Evolutionary conservation across 2,888 invertebrate species (phyloP), one percentile per base, ranked within the genome.

Genomic region (Aporophyla nigra): DNA sequence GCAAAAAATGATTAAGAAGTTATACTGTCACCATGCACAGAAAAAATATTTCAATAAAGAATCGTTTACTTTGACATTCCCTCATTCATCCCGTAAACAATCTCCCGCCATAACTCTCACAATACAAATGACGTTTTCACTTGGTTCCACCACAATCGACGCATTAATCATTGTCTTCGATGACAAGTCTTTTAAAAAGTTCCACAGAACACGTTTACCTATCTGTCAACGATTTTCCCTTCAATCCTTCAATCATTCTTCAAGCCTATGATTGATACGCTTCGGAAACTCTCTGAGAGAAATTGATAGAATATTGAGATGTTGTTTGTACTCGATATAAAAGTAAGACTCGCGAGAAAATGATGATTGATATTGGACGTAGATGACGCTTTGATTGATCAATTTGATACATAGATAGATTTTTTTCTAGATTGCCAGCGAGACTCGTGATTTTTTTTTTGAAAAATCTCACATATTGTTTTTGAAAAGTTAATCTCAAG

Each of bases 101-200:
- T 61, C 24, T 33, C 10, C 19, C 5, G 7, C 21, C 27, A 51
- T 46, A 77, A 61, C 21, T 70, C 74, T 40, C 46, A 43, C 71
- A 84, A 80, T 76, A 83, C 78, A 78, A 83, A 79, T 85, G 89
- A 89, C 87, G 79, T 86, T 91, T 91, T 91, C 90, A 91, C 89
- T 91, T 89, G 88, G 86, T 87, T 74, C 78, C 86, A 79, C 78
- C 85, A 83, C 79, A 88, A 91, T 90, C 84, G 88, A 75, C 40
- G 70, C 91, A 93, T 93, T 91, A 91, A 93, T 93, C 93, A 93
- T 89, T 89, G 79, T 87, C 87, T 77, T 19, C 70, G 85, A 80
- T 89, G 88, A 90, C 92, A 92, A 90, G 88, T 92, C 88, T 88
- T 89, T 90, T 90, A 90, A 91, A 91, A 88, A 87, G 90, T 88